phyloP scores from a whole-genome alignment of 2,113 vertebrate species.

The Geothlypis trichas region DNA sequence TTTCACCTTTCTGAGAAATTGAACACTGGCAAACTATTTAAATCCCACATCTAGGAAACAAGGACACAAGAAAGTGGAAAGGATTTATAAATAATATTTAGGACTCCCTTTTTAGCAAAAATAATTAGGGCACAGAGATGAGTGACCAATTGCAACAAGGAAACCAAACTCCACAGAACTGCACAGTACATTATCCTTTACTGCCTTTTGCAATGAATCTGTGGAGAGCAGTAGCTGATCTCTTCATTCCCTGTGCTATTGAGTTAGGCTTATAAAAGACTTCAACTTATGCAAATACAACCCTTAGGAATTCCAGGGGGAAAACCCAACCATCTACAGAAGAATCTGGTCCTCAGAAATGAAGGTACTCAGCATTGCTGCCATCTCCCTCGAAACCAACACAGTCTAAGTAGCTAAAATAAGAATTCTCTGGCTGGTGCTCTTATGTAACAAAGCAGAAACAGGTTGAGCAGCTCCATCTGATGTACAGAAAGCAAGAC shows the following conservation, averaged over 20 bases:
- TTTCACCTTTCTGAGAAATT: neutral
- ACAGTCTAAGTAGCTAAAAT: neutral
- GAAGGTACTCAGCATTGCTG: neutral
- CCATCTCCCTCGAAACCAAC: neutral
- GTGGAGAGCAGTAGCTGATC: neutral
- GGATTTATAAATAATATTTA: neutral
- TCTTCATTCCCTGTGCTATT: neutral
- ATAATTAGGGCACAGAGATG: neutral
- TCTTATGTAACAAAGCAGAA: neutral
- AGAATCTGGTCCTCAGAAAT: neutral
- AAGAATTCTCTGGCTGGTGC: neutral
- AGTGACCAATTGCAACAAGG: neutral
- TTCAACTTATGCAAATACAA: neutral
- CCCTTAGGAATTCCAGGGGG: neutral
- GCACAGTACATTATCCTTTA: neutral
- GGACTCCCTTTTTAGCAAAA: neutral
- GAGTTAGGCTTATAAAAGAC: neutral
- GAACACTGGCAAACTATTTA: neutral
- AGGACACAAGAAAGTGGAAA: neutral
- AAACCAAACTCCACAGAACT: neutral
- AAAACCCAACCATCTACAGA: neutral
- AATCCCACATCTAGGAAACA: neutral
- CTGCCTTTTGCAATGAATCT: neutral
- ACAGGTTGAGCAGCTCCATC: neutral
- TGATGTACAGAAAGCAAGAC: rapidly evolving